Conservation (phyloP, 1,140 invertebrate genomes). For the Lasioglossum albipes region DNA sequence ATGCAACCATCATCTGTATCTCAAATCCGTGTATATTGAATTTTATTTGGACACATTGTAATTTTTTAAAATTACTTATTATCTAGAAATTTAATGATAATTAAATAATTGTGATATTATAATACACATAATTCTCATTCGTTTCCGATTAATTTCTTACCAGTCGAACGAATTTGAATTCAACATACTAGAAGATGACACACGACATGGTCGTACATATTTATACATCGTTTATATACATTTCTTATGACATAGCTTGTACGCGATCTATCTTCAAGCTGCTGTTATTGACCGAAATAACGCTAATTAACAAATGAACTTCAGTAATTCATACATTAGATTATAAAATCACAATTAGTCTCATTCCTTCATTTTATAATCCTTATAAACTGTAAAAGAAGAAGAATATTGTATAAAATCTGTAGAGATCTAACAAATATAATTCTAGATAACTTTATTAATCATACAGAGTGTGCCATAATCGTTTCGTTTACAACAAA, state of each 20-base stretch:
- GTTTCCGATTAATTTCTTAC: neutral
- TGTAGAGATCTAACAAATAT: too few relatives aligned
- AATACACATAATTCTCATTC: neutral
- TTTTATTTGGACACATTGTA: too few relatives aligned
- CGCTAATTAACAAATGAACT: neutral
- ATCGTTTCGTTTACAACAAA: too few relatives aligned
- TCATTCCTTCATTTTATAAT: too few relatives aligned
- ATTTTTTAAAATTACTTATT: too few relatives aligned
- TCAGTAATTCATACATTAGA: neutral
- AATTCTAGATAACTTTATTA: too few relatives aligned
- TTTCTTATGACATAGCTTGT: conserved; percentile 16
- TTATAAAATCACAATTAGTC: neutral
- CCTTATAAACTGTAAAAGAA: neutral
- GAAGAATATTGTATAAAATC: neutral
- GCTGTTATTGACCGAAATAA: neutral
- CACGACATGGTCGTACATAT: neutral
- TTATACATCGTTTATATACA: conserved; percentile 27
- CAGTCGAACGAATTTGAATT: conserved; percentile 10
- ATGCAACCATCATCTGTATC: too few relatives aligned
- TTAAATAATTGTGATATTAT: neutral
- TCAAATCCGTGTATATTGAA: too few relatives aligned
- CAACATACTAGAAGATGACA: neutral
- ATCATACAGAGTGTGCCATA: too few relatives aligned
- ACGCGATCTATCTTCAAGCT: neutral
- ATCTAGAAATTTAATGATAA: too few relatives aligned